Evolutionary conservation across 2,797 vertebrate genomes (phyloP).

Genomic region (Mallotus villosus): DNA sequence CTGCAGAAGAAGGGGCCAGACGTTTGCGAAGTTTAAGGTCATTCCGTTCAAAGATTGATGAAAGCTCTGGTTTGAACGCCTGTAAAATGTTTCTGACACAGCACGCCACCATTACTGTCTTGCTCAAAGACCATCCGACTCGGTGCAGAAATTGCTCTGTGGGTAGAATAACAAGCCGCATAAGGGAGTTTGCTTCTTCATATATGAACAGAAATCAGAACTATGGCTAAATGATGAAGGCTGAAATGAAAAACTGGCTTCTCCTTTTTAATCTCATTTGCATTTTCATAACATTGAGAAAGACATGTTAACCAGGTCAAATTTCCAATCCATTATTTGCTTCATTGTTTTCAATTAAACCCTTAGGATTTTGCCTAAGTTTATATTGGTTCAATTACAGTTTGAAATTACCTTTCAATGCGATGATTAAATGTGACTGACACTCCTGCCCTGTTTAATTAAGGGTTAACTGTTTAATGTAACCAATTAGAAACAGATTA

Average conservation of each 20-base stretch:
- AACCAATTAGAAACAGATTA: conserved; percentile 19
- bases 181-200: conserved; percentile 3
- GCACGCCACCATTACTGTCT: conserved; percentile 7
- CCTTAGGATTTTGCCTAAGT: conserved; percentile 41
- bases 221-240: not conserved
- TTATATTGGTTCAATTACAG: conserved; percentile 57
- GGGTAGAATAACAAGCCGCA: conserved; percentile 22
- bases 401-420: conserved; percentile 50
- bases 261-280: conserved; percentile 15
- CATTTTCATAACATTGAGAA: conserved; percentile 28
- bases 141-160: conserved; percentile 11
- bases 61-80: conserved; percentile 17
- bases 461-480: conserved; percentile 41
- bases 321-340: conserved; percentile 50
- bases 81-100: conserved; percentile 10
- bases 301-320: conserved; percentile 35
- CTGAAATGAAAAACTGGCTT: not conserved
- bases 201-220: conserved; percentile 9
- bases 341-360: conserved; percentile 62
- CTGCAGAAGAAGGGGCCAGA: not conserved
- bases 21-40: conserved; percentile 35
- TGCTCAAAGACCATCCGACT: conserved; percentile 10
- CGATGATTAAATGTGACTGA: conserved; percentile 58
- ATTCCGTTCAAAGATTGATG: conserved; percentile 33
- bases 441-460: conserved; percentile 42